Conservation (phyloP, 2,113 vertebrate genomes). For the Macrotis lagotis region DNA sequence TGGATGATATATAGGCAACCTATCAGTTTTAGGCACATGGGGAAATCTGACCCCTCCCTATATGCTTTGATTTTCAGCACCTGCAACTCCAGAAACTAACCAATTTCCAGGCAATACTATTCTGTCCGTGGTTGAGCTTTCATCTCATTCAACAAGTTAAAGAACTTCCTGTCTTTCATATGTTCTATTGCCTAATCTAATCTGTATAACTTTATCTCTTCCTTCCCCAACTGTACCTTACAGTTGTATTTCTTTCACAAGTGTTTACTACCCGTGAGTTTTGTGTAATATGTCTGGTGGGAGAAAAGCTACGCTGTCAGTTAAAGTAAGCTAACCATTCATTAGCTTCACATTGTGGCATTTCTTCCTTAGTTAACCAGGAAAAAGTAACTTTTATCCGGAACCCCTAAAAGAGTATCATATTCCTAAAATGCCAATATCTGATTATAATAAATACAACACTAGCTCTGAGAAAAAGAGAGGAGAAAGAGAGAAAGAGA, state of each 20-base stretch:
- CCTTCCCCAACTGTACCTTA: neutral
- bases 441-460: neutral
- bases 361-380: neutral
- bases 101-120: neutral
- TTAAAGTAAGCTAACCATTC: neutral
- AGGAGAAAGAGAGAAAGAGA: too few species aligned
- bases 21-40: neutral
- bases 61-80: neutral
- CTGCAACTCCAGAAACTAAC: neutral
- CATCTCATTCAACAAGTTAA: neutral
- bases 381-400: neutral
- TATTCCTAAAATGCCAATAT: neutral
- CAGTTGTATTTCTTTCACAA: neutral
- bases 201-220: neutral
- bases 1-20: neutral
- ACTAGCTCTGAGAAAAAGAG: neutral
- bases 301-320: too few species aligned
- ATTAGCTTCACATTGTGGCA: neutral
- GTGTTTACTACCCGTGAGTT: neutral
- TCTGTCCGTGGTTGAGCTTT: neutral
- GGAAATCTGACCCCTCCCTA: neutral
- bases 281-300: too few species aligned
- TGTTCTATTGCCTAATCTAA: neutral
- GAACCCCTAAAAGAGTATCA: neutral
- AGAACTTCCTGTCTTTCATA: neutral